A percentile compares a stretch with the other conserved stretches of the same genome.
These are phyloP conservation scores for Hydroisotoma schaefferi DNA, from an alignment of 2,888 invertebrate species.

Conservation along the genomic window DNA sequence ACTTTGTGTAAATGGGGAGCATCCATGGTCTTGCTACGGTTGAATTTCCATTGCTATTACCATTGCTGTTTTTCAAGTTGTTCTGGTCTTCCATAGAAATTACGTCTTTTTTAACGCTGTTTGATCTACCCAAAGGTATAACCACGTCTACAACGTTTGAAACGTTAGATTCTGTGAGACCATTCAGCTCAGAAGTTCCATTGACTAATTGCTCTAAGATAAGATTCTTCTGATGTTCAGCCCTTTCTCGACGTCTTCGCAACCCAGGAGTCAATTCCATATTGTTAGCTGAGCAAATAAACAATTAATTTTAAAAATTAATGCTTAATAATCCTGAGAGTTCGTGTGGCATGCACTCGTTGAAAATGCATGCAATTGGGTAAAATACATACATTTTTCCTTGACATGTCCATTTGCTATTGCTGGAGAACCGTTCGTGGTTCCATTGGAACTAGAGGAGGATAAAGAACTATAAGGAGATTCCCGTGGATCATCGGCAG, in stretches of 20 bases:
- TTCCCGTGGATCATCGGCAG: slow-evolving; percentile 52
- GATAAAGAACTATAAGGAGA: slow-evolving; percentile 57
- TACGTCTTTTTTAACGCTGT: slow-evolving; percentile 38
- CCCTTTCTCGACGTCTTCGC: slow-evolving; percentile 73
- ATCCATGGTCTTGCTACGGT: slow-evolving; percentile 46
- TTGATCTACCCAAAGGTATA: slow-evolving; percentile 44
- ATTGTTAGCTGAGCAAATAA: slow-evolving; percentile 17
- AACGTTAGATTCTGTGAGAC: slow-evolving; percentile 26
- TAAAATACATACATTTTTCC: slow-evolving; percentile 55
- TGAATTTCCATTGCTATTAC: slow-evolving; percentile 24
- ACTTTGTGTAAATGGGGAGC: slow-evolving; percentile 44
- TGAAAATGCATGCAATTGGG: neutral
- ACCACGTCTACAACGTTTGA: no score
- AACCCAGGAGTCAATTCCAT: slow-evolving; percentile 72
- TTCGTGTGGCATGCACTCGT: no score
- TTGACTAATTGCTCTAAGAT: slow-evolving; percentile 65
- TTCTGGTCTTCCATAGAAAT: slow-evolving; percentile 31
- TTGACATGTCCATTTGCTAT: slow-evolving; percentile 59
- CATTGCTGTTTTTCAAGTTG: slow-evolving; percentile 36
- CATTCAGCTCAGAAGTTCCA: slow-evolving; percentile 32
- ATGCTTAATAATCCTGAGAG: neutral
- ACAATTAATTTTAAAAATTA: neutral
- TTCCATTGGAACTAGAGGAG: slow-evolving; percentile 52
- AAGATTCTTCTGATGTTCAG: slow-evolving; percentile 78
- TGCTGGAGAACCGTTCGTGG: slow-evolving; percentile 40